Evolutionary conservation across 2,888 invertebrate genomes (phyloP), one percentile per base, ranked within the genome.

Genomic region (Sympetrum striolatum): DNA sequence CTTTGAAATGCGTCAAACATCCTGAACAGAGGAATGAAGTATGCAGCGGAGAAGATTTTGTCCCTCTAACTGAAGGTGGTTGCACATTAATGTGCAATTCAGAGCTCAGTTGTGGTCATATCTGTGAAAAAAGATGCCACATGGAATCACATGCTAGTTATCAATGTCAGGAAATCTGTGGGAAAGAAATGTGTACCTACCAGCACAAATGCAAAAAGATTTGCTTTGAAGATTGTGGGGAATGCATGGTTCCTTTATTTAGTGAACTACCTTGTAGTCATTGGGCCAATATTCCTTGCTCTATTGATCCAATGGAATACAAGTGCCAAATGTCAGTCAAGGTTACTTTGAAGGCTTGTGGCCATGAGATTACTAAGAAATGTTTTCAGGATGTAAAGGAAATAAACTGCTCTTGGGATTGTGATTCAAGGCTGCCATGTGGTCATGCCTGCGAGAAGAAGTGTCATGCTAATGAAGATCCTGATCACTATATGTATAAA

Each of bases 381-480:
- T 93, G 93, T 91, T 91, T 82, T 80, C 80, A 80, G 35, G 58
- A 91, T 18, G 90, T 91, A 6, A 82, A 90, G 5, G 86, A 90
- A 4, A n/a, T 48, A 6, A 22, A 90, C 0, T 91, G 92, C 35
- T 92, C 92, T 2, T 92, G 93, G 90, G 94, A 93, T 0, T 96
- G 96, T 92, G 94, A 94, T 80, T 93, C 93, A 48, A 94, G 95
- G 39, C 93, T 96, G 39, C 93, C 93, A 25, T 97, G 96, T 93
- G 96, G 96, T 0, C 97, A 97, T 93, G 93, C 94, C 0, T 97
- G 97, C 93, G 91, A 90, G 2, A 93, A 92, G 90, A 92, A 91
- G 0, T 97, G 97, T 92, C 96, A 96, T 92, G 94, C 95, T 44
- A 93, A 92, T 0, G 92, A 94, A 53, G 96, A 96, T 93, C 96